Percentiles rank a stretch among this genome's conserved stretches.
Evolutionary conservation across 2,888 invertebrate genomes (phyloP).

Genomic region (Laothoe populi): DNA sequence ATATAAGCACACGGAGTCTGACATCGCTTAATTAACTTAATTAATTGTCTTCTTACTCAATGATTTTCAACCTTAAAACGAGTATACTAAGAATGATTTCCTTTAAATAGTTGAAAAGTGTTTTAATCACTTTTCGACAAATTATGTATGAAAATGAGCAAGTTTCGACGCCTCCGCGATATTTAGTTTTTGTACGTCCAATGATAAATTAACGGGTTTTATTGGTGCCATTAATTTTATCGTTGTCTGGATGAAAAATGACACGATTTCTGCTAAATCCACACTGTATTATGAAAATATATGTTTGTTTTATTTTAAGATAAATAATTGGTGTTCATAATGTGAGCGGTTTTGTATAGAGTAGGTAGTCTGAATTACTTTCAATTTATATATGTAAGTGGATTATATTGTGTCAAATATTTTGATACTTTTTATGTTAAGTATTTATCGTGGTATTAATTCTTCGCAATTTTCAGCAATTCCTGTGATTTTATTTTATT

Average conservation of each 20-base stretch:
- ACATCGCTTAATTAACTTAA: slow-evolving; percentile 1
- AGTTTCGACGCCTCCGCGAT: slow-evolving; percentile 15
- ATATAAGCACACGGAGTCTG: not conserved
- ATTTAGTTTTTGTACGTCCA: slow-evolving; percentile 15
- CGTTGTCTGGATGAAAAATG: slow-evolving; percentile 20
- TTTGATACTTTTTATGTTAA: not conserved
- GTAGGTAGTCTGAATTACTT: not conserved
- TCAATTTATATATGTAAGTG: not conserved
- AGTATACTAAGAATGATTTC: not conserved
- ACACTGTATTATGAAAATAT: slow-evolving; percentile 8
- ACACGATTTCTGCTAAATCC: slow-evolving; percentile 14
- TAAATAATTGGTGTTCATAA: slow-evolving; percentile 16
- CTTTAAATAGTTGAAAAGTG: not conserved
- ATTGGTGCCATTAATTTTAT: slow-evolving; percentile 21
- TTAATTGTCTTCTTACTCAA: not conserved
- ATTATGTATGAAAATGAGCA: slow-evolving; percentile 17
- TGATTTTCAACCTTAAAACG: not conserved
- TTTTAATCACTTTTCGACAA: slow-evolving; percentile 21
- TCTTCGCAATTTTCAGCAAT: too few species aligned
- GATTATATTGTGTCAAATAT: not conserved
- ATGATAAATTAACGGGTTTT: slow-evolving; percentile 20
- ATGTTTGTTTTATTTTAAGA: slow-evolving; percentile 15
- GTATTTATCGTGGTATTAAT: too few species aligned
- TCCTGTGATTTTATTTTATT: too few species aligned
- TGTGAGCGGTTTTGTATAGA: not conserved